Base-by-base conservation (phyloP, 2,888 invertebrate genomes). In the Drosophila kambysellisi region DNA sequence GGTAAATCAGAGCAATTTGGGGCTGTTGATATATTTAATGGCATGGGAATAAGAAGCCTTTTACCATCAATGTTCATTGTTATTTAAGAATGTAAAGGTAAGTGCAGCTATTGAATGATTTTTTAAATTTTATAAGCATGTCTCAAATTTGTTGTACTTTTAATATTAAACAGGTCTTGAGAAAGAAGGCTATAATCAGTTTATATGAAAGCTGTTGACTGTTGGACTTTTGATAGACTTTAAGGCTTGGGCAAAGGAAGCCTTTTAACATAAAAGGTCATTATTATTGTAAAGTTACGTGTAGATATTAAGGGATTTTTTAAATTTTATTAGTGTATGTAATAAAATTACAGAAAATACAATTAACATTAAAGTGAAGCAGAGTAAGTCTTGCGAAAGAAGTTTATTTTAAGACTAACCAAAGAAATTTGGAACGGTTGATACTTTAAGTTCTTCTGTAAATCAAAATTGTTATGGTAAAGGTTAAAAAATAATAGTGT, bases 161-260 rank as follows among this genome's bases (percentile, higher is more conserved):
- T 35, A 7, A 20, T 46, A 7, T 8, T 15, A 4, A 15, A 8
- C 25, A 25, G 46, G 20, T 25, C 12, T 15, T 15, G 8, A 8
- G 46, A 25, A 15, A 46, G 46, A 46, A 46, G 15, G 46, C 25
- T 25, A 46, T 46, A 25, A 46, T 46, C 46, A 46, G 46, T 46
- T 25, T 46, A 46, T 46, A 46, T 25, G 15, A 25, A 8, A 4
- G 25, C 15, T 25, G 4, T 46, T 46, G 46, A 20, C 46, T 8
- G 8, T 4, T 4, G 15, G 3, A 7, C 46, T 15, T 7, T 25
- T 46, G 7, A 46, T 25, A 25, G 15, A 43, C 11, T 43, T 43
- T 15, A 8, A 15, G 15, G 15, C 20, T 12, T 12, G 46, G 20
- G n/a, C 0, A 46, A 46, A 20, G 7, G 12, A 46, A 20, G 12